phyloP scores from a whole-genome alignment of 2,888 invertebrate species.

The Cheilosia pagana region DNA sequence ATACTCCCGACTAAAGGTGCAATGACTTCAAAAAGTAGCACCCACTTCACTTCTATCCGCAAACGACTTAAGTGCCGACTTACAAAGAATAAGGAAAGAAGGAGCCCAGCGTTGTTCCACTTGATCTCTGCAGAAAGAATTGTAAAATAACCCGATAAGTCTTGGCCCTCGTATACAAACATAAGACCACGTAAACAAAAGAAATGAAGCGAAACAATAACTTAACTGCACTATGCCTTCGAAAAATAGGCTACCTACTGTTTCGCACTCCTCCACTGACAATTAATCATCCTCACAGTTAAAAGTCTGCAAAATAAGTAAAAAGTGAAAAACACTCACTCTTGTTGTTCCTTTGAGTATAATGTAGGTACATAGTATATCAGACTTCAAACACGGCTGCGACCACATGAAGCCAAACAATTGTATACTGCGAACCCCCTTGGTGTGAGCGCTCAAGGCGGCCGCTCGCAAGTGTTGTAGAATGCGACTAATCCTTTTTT shows the following conservation, averaged over 20 bases:
- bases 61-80: constrained; percentile 15
- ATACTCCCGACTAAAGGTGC: background rate
- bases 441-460: constrained; percentile 46
- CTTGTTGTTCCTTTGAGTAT: constrained; percentile 10
- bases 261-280: constrained; percentile 16
- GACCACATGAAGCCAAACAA: constrained; percentile 69
- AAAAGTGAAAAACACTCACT: background rate
- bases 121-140: constrained; percentile 52
- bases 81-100: constrained; percentile 47
- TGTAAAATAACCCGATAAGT: constrained; percentile 37
- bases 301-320: constrained; percentile 30
- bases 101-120: constrained; percentile 41
- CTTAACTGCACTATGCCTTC: constrained; percentile 32
- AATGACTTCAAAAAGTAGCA: background rate
- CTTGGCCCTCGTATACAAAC: constrained; percentile 8
- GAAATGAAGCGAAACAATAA: constrained; percentile 19
- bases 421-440: constrained; percentile 6
- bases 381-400: constrained; percentile 34
- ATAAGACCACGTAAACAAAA: constrained; percentile 25
- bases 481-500: constrained; percentile 64
- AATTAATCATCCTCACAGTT: background rate
- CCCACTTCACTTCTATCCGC: background rate
- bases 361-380: background rate
- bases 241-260: constrained; percentile 21
- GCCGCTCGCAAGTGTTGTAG: constrained; percentile 25